phyloP scores from a whole-genome alignment of 2,888 invertebrate genomes.

The Ornithoptera priamus region DNA sequence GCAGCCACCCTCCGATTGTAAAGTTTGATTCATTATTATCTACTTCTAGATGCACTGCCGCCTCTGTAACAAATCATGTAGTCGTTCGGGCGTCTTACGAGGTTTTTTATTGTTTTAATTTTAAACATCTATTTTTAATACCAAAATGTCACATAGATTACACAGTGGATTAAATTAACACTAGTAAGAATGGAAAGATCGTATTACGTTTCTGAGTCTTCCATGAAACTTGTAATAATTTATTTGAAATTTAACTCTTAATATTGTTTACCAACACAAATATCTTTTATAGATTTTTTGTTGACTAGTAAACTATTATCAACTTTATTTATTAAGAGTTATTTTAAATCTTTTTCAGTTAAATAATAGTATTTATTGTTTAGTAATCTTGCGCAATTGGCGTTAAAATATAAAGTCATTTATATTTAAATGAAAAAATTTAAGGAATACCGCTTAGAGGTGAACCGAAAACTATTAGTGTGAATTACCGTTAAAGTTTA shows the following conservation, averaged over 20 bases:
- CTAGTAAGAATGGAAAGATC: background rate
- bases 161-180: background rate
- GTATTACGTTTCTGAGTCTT: background rate
- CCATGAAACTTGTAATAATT: background rate
- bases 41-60: conserved; percentile 20
- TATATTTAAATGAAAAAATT: background rate
- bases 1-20: conserved; percentile 51
- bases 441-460: background rate
- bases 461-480: background rate
- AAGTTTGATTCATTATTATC: conserved; percentile 53
- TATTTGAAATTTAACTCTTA: background rate
- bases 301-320: background rate
- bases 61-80: conserved; percentile 16
- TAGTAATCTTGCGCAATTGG: background rate
- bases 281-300: no score
- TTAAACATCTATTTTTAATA: conserved; percentile 4
- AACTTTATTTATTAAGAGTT: no score
- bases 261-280: no score
- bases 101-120: conserved; percentile 17
- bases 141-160: background rate
- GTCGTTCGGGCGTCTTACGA: background rate
- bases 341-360: background rate
- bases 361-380: background rate
- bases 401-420: background rate
- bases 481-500: conserved; percentile 6